These are phyloP conservation scores for Meriones psammophilus DNA, from an alignment of 2,797 vertebrate genomes.

Conservation along the genomic window DNA sequence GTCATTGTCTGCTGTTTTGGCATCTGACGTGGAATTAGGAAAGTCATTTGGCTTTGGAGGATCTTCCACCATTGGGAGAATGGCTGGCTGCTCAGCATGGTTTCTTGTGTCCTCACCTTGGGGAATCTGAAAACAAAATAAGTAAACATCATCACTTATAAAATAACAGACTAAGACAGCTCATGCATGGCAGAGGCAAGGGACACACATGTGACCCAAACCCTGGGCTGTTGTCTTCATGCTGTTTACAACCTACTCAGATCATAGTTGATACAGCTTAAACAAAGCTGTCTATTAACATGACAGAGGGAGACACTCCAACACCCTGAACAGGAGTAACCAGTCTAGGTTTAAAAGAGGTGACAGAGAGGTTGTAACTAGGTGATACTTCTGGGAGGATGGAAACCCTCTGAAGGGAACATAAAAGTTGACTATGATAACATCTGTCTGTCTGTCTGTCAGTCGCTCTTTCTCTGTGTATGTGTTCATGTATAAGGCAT, in stretches of 20 bases:
- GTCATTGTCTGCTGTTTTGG: slow-evolving; percentile 85
- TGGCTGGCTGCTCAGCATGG: slow-evolving; percentile 85
- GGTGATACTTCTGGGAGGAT: not conserved
- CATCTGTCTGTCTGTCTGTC: not conserved
- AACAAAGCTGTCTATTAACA: not conserved
- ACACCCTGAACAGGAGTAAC: not conserved
- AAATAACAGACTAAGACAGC: not conserved
- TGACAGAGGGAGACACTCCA: not conserved
- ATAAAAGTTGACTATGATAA: not conserved
- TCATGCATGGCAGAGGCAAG: not conserved
- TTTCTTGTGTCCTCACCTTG: slow-evolving; percentile 85
- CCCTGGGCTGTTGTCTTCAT: not conserved
- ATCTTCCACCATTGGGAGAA: slow-evolving; percentile 84
- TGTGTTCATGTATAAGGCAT: not conserved
- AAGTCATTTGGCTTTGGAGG: slow-evolving; percentile 87
- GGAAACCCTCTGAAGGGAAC: not conserved
- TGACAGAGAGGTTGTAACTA: not conserved
- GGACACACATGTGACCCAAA: not conserved
- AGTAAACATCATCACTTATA: slow-evolving; percentile 41
- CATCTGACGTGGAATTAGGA: slow-evolving; percentile 82
- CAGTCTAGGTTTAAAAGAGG: not conserved
- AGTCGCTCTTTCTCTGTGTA: too few species aligned
- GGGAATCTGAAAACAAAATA: slow-evolving; percentile 81
- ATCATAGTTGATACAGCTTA: not conserved
- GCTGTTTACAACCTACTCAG: not conserved